Base-by-base conservation (phyloP, 2,888 invertebrate genomes). In the Portevinia maculata region DNA sequence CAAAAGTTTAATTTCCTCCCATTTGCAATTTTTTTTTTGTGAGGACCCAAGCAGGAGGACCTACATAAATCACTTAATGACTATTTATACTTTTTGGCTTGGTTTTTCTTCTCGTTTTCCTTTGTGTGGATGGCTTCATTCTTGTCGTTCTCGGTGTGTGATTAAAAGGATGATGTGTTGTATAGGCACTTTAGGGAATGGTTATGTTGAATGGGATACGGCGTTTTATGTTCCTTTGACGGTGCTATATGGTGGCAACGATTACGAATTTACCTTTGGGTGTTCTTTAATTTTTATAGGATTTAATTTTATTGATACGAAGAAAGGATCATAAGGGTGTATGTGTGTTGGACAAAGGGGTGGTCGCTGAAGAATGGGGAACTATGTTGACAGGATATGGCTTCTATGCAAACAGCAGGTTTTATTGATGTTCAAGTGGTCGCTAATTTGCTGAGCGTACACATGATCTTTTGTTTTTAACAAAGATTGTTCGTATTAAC, bases 51-150 rank as follows among this genome's bases (percentile, higher is more conserved):
- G n/a, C n/a, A 24, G 53, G 60, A 79, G 74, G 67, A 69, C 75
- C 75, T 57, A 79, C 74, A 79, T 79, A 79, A 79, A 79, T 75
- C 79, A 79, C 79, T 75, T 75, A 79, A 69, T 69, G 75, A 69
- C 75, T 75, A 75, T 75, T 79, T 76, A 57, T 75, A 69, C 52
- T 50, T 74, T n/a, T 74, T 48, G 65, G 67, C 59, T 55, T 67
- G 9, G 28, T 48, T 8, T 11, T 30, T 8, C 21, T 50, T 8
- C 15, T 53, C n/a, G 19, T 30, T 41, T 8, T 48, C 32, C 64
- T 11, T 34, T 41, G 34, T 24, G 34, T 11, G 19, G 19, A 53
- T 55, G 21, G 19, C 52, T 15, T 2, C 37, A 39, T 59, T 73
- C 34, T 30, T 48, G n/a, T 59, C 50, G 6, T 28, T 28, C 15